phyloP scores from a whole-genome alignment of 64 coral and sea anemone species.

The Montipora foliosa region DNA sequence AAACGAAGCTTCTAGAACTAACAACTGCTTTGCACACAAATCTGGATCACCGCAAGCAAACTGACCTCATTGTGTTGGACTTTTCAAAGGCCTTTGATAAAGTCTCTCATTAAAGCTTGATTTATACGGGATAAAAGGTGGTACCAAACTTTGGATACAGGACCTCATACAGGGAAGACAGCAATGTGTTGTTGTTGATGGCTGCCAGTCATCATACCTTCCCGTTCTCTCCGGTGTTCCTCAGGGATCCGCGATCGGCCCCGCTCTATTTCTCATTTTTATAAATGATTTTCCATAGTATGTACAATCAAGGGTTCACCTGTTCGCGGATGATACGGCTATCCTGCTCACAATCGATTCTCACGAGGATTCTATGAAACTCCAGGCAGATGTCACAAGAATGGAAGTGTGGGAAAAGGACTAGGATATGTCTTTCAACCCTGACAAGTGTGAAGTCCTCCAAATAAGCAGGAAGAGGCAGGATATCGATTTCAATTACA shows the following conservation, averaged over 20 bases:
- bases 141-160: not conserved
- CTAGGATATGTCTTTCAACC: not conserved
- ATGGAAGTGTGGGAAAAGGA: not conserved
- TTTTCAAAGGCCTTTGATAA: constrained; percentile 10
- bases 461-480: not conserved
- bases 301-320: not conserved
- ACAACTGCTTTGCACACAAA: not conserved
- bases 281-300: not conserved
- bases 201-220: not conserved
- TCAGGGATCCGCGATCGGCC: not conserved
- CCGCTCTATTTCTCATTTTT: not conserved
- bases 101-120: too few species aligned
- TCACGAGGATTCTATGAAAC: not conserved
- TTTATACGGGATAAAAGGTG: not conserved
- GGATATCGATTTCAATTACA: not conserved
- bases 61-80: constrained; percentile 43
- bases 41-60: not conserved
- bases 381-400: not conserved
- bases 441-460: not conserved
- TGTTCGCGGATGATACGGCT: not conserved
- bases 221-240: not conserved
- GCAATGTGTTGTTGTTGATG: not conserved
- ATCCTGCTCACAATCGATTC: not conserved
- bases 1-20: constrained; percentile 47
- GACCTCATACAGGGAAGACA: not conserved